Evolutionary conservation across 1,140 invertebrate species (phyloP).

Genomic region (Patella vulgata): DNA sequence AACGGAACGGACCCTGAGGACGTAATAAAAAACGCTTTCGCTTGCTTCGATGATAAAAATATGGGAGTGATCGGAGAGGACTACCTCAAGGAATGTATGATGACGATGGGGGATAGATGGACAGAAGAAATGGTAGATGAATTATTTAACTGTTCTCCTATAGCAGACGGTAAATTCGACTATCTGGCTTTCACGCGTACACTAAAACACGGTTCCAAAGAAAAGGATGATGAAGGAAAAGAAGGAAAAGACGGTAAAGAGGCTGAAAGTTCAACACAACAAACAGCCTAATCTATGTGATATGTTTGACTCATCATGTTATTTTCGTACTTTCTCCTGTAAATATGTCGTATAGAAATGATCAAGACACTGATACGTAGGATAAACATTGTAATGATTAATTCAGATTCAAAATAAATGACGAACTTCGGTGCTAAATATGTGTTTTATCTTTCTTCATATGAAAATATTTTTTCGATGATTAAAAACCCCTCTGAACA

Average conservation of each 20-base stretch:
- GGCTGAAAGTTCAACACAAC: too few relatives aligned
- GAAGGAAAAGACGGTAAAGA: slow-evolving; percentile 3
- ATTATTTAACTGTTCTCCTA: slow-evolving; percentile 97
- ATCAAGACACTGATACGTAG: too few relatives aligned
- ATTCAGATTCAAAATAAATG: too few relatives aligned
- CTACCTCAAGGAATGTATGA: slow-evolving; percentile 89
- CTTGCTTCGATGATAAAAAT: slow-evolving; percentile 72
- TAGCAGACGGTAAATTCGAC: slow-evolving; percentile 92
- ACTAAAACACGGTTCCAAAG: slow-evolving; percentile 64
- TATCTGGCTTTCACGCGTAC: slow-evolving; percentile 95
- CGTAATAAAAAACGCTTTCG: slow-evolving; percentile 73
- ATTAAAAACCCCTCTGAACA: too few relatives aligned
- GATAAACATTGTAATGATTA: too few relatives aligned
- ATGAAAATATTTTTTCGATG: too few relatives aligned
- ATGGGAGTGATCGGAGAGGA: slow-evolving; percentile 83
- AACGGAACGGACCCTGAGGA: slow-evolving; percentile 74
- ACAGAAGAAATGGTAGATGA: slow-evolving; percentile 95
- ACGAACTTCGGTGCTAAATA: too few relatives aligned
- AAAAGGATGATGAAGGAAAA: slow-evolving; percentile 55
- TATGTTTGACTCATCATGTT: too few relatives aligned
- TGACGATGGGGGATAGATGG: slow-evolving; percentile 97
- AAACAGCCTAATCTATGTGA: too few relatives aligned
- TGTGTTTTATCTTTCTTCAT: too few relatives aligned
- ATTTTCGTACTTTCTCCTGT: too few relatives aligned
- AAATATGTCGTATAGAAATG: too few relatives aligned